Evolutionary conservation across 2,113 vertebrate genomes (phyloP), one percentile per base, ranked within the genome.

Genomic region (Ammodytes marinus): DNA sequence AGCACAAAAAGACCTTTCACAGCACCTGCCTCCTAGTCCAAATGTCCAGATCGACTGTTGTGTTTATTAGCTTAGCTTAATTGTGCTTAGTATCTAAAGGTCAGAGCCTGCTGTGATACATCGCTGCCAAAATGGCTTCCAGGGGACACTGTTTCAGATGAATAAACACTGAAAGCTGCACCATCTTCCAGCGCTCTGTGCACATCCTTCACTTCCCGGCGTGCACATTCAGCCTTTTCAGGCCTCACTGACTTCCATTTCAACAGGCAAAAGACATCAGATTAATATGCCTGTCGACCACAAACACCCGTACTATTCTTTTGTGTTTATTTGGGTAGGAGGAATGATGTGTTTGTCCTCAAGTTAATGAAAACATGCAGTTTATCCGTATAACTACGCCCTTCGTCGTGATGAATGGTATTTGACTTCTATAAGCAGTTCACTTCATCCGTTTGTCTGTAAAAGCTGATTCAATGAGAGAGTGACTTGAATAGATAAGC

Each of bases 31-130:
- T 86, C 60, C 72, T 40, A 54, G 61, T 86, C 63, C 69, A 69
- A 67, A 64, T 46, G 76, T 81, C 85, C 85, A 55, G 27, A 77
- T 83, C 61, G 14, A 13, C 74, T 19, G 75, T 83, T 4, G 67
- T 86, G 89, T 89, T 89, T 93, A 91, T 93, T 91, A 89, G 89
- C 84, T 87, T 85, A 89, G 91, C 82, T 91, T 91, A 90, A 92
- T 92, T 93, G 91, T 83, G 91, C 88, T 73, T 88, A 75, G 86
- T 74, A 80, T 89, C 82, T 84, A 91, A 93, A 93, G 93, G 91
- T 92, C 92, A 88, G 35, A 2, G 79, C 90, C 85, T 40, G 87
- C 91, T 93, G 92, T 58, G 87, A 83, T 87, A 64, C 82, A 82
- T 86, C 17, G 72, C 89, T 89, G 82, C 89, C 93, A 89, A 91